These are phyloP conservation scores for Epinephelus coioides DNA, from an alignment of 2,797 vertebrate genomes.

Conservation along the genomic window DNA sequence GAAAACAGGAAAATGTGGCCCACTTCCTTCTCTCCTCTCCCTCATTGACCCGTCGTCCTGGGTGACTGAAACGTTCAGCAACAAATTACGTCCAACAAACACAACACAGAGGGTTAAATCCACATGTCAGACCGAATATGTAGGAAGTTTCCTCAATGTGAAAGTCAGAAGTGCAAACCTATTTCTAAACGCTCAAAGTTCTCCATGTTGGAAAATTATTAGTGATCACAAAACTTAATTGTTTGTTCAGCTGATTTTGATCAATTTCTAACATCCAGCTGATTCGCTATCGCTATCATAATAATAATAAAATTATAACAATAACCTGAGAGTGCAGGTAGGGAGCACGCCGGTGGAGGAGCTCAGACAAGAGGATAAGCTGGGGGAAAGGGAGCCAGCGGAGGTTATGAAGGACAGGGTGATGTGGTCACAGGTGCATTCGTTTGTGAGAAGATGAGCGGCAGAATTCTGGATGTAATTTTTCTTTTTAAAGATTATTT, in stretches of 20 bases:
- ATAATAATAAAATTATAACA: no score
- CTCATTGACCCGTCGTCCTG: constrained; percentile 29
- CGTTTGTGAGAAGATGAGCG: no score
- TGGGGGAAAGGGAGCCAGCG: no score
- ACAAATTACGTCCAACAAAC: constrained; percentile 38
- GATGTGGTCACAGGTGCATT: no score
- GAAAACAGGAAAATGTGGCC: constrained; percentile 4
- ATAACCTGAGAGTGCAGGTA: no score
- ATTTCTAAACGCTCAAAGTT: not conserved
- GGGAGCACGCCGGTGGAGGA: no score
- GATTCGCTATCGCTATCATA: not conserved
- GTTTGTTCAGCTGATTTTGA: not conserved
- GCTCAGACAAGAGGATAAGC: no score
- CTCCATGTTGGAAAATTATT: not conserved
- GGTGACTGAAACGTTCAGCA: constrained; percentile 21
- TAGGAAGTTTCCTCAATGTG: not conserved
- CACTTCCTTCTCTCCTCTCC: constrained; percentile 26
- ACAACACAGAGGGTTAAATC: constrained; percentile 22
- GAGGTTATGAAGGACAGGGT: no score
- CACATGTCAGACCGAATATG: constrained; percentile 32
- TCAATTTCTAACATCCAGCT: not conserved
- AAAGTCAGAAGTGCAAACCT: not conserved
- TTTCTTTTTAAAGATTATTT: no score
- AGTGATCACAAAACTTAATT: not conserved
- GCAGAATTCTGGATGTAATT: no score